phyloP scores from a whole-genome alignment of 2,888 invertebrate genomes.

The Ophioninae sp. region DNA sequence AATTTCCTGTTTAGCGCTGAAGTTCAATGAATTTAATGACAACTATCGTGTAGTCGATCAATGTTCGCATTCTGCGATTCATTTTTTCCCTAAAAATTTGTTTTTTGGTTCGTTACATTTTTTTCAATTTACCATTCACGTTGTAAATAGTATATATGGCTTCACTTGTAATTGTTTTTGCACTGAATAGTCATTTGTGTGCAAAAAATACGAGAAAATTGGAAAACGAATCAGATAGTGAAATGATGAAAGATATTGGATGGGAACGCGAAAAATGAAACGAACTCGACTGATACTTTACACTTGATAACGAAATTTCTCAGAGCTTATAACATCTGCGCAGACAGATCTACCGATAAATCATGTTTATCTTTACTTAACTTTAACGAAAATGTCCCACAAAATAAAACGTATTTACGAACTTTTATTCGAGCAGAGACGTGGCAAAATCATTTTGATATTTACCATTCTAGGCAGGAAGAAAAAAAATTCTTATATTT shows the following conservation, averaged over 20 bases:
- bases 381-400: constrained; percentile 15
- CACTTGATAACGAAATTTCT: constrained; percentile 23
- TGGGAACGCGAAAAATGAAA: background rate
- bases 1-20: too few species aligned
- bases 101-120: too few species aligned
- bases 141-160: too few species aligned
- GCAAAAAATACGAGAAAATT: background rate
- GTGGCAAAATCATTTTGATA: background rate
- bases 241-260: constrained; percentile 6
- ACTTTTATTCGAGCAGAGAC: background rate
- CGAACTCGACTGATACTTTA: constrained; percentile 1
- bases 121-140: too few species aligned
- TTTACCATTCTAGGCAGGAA: background rate
- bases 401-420: background rate
- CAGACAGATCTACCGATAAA: background rate
- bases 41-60: too few species aligned
- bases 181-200: too few species aligned
- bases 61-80: too few species aligned
- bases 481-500: background rate
- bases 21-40: too few species aligned
- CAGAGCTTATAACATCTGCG: constrained; percentile 2
- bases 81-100: too few species aligned
- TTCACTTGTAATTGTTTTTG: too few species aligned
- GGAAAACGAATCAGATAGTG: background rate
- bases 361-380: background rate